Evolutionary conservation across 2,797 vertebrate genomes (phyloP).

Genomic region (Xiphorhynchus erythropygius): DNA sequence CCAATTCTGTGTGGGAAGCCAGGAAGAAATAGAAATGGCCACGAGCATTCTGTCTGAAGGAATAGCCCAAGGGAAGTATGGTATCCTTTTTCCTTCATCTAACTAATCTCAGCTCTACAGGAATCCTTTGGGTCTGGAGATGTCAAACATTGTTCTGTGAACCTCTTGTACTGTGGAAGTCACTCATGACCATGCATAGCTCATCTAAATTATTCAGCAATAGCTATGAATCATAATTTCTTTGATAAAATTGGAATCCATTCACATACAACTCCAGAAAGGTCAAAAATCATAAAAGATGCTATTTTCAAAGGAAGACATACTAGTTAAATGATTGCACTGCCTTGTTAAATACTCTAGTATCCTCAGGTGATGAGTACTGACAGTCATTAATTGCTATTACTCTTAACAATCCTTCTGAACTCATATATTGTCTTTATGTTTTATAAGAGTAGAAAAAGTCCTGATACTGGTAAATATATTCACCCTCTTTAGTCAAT

Average conservation of each 20-base stretch:
- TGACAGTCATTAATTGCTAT: neutral
- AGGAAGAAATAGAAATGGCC: neutral
- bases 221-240: neutral
- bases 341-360: neutral
- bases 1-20: neutral
- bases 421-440: neutral
- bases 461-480: neutral
- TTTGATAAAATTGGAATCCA: neutral
- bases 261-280: neutral
- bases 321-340: neutral
- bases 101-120: neutral
- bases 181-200: neutral
- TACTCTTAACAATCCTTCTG: neutral
- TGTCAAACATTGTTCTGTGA: neutral
- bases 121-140: neutral
- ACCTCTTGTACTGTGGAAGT: neutral
- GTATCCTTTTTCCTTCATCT: neutral
- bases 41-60: accelerated
- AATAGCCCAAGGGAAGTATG: neutral
- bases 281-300: neutral
- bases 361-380: neutral
- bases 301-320: neutral
- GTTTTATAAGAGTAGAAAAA: neutral
- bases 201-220: neutral
- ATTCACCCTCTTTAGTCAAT: neutral